Evolutionary conservation across 2,113 vertebrate genomes (phyloP).

Genomic region (Chlorodrepanis virens): DNA sequence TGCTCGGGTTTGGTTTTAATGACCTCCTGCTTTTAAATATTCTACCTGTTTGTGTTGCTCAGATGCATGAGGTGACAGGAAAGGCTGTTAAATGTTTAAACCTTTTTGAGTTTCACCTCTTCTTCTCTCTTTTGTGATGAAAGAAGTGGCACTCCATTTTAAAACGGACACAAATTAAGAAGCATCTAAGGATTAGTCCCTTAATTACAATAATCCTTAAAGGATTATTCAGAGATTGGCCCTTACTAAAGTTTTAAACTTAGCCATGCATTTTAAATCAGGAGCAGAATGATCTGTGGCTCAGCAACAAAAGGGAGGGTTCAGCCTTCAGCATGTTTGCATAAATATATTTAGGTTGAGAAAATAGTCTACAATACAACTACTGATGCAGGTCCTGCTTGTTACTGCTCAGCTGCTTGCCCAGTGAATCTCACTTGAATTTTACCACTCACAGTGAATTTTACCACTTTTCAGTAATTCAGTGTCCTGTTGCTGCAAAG

Average conservation of each 20-base stretch:
- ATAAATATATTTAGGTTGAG: not conserved
- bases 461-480: not conserved
- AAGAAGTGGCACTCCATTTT: slow-evolving; percentile 47
- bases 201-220: slow-evolving; percentile 70
- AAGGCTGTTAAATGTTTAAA: slow-evolving; percentile 57
- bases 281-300: not conserved
- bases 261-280: slow-evolving; percentile 61
- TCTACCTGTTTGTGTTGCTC: not conserved
- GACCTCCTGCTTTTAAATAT: slow-evolving; percentile 12
- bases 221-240: slow-evolving; percentile 61
- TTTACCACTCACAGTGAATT: not conserved
- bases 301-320: slow-evolving; percentile 10
- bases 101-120: slow-evolving; percentile 60
- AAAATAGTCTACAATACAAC: not conserved
- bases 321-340: not conserved
- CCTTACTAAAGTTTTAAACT: slow-evolving; percentile 63
- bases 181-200: slow-evolving; percentile 49
- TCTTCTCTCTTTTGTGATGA: slow-evolving; percentile 68
- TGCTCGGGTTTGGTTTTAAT: not conserved
- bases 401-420: not conserved
- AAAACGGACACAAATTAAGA: slow-evolving; percentile 56
- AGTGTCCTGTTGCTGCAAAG: not conserved
- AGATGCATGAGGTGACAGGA: slow-evolving; percentile 49
- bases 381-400: not conserved
- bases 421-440: not conserved